A percentile compares a stretch with the other conserved stretches of the same genome.
These are phyloP conservation scores for Perca flavescens DNA, from an alignment of 2,113 vertebrate genomes.

Conservation along the genomic window DNA sequence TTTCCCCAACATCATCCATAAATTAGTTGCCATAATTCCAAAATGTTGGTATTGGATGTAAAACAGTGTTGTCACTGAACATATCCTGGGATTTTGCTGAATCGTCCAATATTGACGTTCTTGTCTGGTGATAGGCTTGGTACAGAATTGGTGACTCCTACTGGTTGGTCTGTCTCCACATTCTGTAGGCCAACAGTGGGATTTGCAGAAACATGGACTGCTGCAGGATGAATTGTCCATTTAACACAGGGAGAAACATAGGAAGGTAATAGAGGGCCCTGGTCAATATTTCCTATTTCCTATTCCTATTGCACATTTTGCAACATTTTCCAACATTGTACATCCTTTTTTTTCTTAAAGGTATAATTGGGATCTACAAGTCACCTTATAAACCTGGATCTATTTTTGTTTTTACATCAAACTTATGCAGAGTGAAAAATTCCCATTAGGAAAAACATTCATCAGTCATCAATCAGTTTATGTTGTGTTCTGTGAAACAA, in stretches of 20 bases:
- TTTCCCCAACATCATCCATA: neutral
- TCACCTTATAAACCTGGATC: neutral
- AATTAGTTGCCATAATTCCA: neutral
- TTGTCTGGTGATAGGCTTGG: neutral
- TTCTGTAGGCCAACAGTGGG: neutral
- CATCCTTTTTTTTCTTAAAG: too few species aligned
- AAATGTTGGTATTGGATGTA: neutral
- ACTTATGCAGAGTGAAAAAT: neutral
- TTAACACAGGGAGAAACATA: neutral
- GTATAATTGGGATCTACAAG: neutral
- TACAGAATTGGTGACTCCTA: neutral
- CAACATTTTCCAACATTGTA: too few species aligned
- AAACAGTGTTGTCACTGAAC: neutral
- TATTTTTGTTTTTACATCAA: neutral
- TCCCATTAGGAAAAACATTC: neutral
- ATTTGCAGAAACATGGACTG: neutral
- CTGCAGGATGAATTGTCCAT: neutral
- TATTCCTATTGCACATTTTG: neutral
- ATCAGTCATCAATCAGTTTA: neutral
- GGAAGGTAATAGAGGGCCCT: neutral
- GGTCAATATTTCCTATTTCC: neutral
- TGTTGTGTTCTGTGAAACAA: neutral
- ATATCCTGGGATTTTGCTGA: neutral
- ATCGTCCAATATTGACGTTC: neutral
- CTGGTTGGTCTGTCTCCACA: neutral